Conservation (phyloP, 2,888 invertebrate genomes). For the Theretra japonica region DNA sequence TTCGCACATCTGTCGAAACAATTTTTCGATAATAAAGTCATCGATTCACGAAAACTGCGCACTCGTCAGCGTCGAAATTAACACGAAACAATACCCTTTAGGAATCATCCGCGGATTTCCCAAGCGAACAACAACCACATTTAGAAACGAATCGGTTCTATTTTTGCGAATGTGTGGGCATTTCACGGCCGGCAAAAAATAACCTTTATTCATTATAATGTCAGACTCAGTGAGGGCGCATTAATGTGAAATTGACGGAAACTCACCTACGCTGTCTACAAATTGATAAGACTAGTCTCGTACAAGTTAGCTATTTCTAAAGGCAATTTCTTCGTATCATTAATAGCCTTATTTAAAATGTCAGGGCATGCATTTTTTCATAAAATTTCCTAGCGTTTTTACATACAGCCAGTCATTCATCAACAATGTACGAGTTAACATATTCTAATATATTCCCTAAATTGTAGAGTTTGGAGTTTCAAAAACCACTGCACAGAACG, state of each 20-base stretch:
- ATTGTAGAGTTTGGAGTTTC: no score
- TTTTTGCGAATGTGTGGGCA: constrained; percentile 1
- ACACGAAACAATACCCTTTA: neutral
- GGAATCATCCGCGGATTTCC: constrained; percentile 7
- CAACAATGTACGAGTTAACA: no score
- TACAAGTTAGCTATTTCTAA: no score
- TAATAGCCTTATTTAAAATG: no score
- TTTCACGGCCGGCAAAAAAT: constrained; percentile 6
- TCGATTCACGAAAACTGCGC: neutral
- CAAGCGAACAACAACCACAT: neutral
- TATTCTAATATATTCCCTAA: no score
- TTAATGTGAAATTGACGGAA: neutral
- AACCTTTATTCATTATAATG: neutral
- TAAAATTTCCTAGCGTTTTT: no score
- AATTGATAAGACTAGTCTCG: neutral
- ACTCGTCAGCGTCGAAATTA: neutral
- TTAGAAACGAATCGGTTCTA: neutral
- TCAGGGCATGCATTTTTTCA: no score
- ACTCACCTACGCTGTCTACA: neutral
- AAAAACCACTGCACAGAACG: neutral
- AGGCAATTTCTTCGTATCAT: no score
- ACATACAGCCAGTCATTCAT: no score
- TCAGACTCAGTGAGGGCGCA: neutral
- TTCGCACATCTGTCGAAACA: no score
- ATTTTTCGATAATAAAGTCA: no score